Percentiles rank a stretch among this genome's conserved stretches.
Evolutionary conservation across 1,140 invertebrate species (phyloP).

Genomic region (Archivesica marissinica): DNA sequence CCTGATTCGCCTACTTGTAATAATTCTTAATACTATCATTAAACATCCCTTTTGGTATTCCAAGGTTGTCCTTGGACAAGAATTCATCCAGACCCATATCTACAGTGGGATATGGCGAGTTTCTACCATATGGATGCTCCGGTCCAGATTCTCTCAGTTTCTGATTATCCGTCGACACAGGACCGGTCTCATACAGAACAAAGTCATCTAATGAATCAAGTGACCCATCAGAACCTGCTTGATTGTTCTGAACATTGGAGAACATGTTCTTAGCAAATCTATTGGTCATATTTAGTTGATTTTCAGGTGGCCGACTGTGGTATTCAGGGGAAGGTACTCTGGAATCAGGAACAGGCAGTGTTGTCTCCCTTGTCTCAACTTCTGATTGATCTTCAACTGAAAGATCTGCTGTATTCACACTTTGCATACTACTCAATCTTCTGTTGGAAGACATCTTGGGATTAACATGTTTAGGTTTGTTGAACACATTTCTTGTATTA

Average conservation of each 20-base stretch:
- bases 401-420: no score
- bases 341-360: not conserved
- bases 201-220: slow-evolving; percentile 38
- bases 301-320: no score
- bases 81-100: not conserved
- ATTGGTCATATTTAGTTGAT: not conserved
- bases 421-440: not conserved
- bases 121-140: not conserved
- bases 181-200: not conserved
- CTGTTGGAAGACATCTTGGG: not conserved
- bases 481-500: not conserved
- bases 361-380: no score
- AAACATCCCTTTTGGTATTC: slow-evolving; percentile 8
- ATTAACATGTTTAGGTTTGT: not conserved
- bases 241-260: not conserved
- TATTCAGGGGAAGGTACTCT: not conserved
- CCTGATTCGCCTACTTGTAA: slow-evolving; percentile 10
- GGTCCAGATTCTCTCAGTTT: not conserved
- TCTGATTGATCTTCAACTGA: no score
- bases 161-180: not conserved
- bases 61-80: not conserved
- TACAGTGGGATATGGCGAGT: not conserved
- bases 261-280: slow-evolving; percentile 5
- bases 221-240: not conserved
- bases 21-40: slow-evolving; percentile 25